Conservation (phyloP, 2,113 vertebrate species). For the Cottus gobio region DNA sequence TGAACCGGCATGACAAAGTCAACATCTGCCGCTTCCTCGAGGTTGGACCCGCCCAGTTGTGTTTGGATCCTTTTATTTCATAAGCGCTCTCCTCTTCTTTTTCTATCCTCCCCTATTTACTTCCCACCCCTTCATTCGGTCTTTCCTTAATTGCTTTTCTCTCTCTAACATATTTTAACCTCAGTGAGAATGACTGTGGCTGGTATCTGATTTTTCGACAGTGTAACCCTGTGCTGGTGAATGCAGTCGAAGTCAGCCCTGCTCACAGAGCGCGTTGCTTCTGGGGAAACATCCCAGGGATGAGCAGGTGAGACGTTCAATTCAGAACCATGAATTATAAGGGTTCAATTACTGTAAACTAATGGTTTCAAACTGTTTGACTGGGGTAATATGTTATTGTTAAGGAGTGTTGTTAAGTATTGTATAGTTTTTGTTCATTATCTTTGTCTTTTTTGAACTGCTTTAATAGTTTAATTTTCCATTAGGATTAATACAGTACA, state of each 20-base stretch:
- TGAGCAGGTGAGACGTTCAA: slow-evolving; percentile 87
- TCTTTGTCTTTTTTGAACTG: neutral
- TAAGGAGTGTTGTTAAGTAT: neutral
- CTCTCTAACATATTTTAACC: neutral
- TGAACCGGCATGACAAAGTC: slow-evolving; percentile 89
- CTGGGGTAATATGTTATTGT: neutral
- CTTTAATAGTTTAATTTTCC: neutral
- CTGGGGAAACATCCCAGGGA: slow-evolving; percentile 97
- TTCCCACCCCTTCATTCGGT: neutral
- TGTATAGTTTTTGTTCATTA: neutral
- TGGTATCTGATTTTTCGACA: slow-evolving; percentile 57
- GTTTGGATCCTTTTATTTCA: neutral
- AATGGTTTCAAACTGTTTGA: neutral
- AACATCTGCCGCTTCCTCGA: slow-evolving; percentile 95
- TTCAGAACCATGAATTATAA: neutral
- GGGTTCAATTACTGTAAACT: neutral
- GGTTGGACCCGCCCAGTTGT: slow-evolving; percentile 71
- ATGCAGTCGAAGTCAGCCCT: slow-evolving; percentile 92
- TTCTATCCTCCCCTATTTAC: neutral
- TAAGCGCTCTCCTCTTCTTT: neutral
- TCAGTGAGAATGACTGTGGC: neutral
- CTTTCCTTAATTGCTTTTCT: neutral
- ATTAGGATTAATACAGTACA: neutral
- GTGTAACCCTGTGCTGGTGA: slow-evolving; percentile 95
- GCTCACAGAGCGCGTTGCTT: slow-evolving; percentile 92